Conservation (phyloP, 1,140 invertebrate species). For the Prorops nasuta region DNA sequence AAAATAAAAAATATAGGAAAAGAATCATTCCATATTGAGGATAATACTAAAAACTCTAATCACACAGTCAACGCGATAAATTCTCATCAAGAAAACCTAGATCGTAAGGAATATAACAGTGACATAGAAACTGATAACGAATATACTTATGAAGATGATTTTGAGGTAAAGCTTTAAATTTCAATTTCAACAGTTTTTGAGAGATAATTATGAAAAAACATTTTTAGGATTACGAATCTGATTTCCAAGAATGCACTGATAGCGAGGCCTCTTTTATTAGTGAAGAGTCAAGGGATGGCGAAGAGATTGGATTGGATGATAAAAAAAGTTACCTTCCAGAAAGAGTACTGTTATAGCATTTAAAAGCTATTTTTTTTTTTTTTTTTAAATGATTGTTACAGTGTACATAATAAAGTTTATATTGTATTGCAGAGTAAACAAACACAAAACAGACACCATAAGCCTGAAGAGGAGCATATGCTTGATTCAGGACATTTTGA, state of each 20-base stretch:
- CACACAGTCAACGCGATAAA: neutral
- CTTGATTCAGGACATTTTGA: slow-evolving; percentile 70
- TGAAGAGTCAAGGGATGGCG: slow-evolving; percentile 35
- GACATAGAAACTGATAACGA: slow-evolving; percentile 1
- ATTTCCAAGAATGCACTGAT: slow-evolving; percentile 58
- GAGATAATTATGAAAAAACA: slow-evolving; percentile 8
- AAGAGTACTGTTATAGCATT: too few relatives aligned
- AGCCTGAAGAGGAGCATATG: slow-evolving; percentile 63
- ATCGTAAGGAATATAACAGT: too few relatives aligned
- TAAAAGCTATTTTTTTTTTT: too few relatives aligned
- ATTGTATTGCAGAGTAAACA: too few relatives aligned
- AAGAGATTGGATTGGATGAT: too few relatives aligned
- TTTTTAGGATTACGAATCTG: slow-evolving; percentile 58
- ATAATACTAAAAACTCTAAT: neutral
- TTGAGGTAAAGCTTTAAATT: slow-evolving; percentile 43
- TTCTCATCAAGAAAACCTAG: neutral
- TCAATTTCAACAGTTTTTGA: slow-evolving; percentile 1
- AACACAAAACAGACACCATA: too few relatives aligned
- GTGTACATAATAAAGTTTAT: too few relatives aligned
- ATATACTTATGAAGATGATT: slow-evolving; percentile 56
- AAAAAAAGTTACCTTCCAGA: too few relatives aligned
- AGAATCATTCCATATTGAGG: neutral
- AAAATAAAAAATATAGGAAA: neutral
- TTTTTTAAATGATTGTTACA: too few relatives aligned
- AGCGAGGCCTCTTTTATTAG: slow-evolving; percentile 44